Conservation (phyloP, 2,888 invertebrate genomes). For the Halictus ligatus region DNA sequence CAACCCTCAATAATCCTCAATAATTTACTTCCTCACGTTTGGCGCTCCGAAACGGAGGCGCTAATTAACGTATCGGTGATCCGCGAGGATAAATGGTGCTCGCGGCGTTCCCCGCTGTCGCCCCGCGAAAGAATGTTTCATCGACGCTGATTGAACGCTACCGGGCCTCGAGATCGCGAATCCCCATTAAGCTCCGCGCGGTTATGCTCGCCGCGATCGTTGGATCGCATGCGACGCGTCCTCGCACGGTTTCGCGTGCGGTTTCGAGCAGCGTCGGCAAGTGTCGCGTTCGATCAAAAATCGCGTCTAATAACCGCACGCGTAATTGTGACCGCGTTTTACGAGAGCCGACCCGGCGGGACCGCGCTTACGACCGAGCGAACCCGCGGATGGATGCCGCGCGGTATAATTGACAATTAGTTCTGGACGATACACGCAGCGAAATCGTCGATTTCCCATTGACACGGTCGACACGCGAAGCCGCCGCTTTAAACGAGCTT, state of each 20-base stretch:
- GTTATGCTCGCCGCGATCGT: neutral
- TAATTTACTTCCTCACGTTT: neutral
- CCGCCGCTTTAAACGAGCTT: slow-evolving; percentile 1
- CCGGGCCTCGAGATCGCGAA: neutral
- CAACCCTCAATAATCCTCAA: too few relatives aligned
- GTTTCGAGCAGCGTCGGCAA: neutral
- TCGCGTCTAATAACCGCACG: neutral
- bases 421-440: slow-evolving; percentile 40
- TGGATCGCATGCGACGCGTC: neutral
- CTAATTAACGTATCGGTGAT: slow-evolving; percentile 49
- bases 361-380: slow-evolving; percentile 21
- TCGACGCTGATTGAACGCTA: slow-evolving; percentile 46
- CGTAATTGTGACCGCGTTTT: slow-evolving; percentile 31
- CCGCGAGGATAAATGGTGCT: slow-evolving; percentile 5
- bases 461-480: slow-evolving; percentile 54
- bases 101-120: neutral
- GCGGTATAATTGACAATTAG: slow-evolving; percentile 60
- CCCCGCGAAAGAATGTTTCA: slow-evolving; percentile 17
- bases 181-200: neutral
- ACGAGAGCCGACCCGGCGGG: slow-evolving; percentile 28
- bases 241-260: neutral
- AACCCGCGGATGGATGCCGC: slow-evolving; percentile 1
- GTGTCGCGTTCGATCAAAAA: neutral
- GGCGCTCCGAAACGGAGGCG: slow-evolving; percentile 1
- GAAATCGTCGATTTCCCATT: slow-evolving; percentile 50